Percentiles rank a stretch among this genome's conserved stretches.
phyloP scores from a whole-genome alignment of 2,888 invertebrate species.

The Acleris emargana region DNA sequence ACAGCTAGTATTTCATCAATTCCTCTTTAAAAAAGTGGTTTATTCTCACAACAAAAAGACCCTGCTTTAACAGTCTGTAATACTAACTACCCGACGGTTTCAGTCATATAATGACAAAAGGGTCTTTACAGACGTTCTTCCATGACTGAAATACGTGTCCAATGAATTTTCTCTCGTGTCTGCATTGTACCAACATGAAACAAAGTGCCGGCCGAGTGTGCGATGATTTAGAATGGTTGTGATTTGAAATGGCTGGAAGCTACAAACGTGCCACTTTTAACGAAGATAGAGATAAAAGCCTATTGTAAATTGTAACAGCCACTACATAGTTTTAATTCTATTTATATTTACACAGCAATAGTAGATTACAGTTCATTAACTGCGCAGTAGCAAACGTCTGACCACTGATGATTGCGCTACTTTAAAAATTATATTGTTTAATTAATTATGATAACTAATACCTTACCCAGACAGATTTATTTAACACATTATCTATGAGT shows the following conservation, averaged over 20 bases:
- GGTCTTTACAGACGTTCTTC: conserved; percentile 9
- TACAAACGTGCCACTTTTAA: neutral
- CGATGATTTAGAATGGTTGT: no score
- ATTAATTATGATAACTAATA: conserved; percentile 19
- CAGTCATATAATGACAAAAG: neutral
- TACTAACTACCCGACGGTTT: neutral
- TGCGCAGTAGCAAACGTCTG: conserved; percentile 26
- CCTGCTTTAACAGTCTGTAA: neutral
- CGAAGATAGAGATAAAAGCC: conserved; percentile 1
- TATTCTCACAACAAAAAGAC: neutral
- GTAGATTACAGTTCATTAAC: conserved; percentile 16
- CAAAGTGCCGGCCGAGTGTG: neutral
- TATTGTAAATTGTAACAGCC: no score
- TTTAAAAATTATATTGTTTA: conserved; percentile 22
- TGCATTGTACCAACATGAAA: conserved; percentile 1
- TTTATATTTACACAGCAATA: conserved; percentile 2
- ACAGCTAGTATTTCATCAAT: no score
- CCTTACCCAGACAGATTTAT: conserved; percentile 16
- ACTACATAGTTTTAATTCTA: neutral
- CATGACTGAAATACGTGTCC: conserved; percentile 25
- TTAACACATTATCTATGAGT: conserved; percentile 6
- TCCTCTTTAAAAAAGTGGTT: no score
- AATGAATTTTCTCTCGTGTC: conserved; percentile 26
- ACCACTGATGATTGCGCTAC: conserved; percentile 12
- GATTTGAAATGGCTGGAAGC: no score